Evolutionary conservation across 2,888 invertebrate species (phyloP), one percentile per base, ranked within the genome.

Genomic region (Heteromurus nitidus): DNA sequence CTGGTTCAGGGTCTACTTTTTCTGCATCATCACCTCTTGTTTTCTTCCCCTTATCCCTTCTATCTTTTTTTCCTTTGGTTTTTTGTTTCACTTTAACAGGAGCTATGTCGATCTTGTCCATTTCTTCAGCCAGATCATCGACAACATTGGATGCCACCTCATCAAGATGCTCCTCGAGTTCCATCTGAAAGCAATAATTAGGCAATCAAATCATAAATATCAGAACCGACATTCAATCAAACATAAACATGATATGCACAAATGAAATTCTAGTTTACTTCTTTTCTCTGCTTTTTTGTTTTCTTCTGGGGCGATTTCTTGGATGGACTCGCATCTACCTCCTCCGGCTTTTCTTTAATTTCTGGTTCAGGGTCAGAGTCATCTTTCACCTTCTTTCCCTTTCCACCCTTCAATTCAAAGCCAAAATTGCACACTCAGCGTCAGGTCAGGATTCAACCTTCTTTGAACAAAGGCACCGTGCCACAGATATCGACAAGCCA

Each of bases 61-160:
- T 62, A n/a, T 47, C 64, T 20, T 80, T 80, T 3, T 84, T 82
- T 3, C 65, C 50, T 31, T 87, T 84, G 11, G 55, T 13, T 36
- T 36, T 36, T 36, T 9, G 36, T 36, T 36, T 5, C 36, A 9
- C 7, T 55, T 62, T 47, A 18, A 28, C 50, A 16, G 64, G 16
- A 1, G 55, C 62, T 47, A 67, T 75, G 18, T 18, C 55, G 9
- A 69, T 50, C 24, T 50, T 55, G 36, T 74, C 69, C 16, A 69
- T 20, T 53, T 74, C 60, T 30, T 69, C 68, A 28, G 55, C 75
- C 1, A 73, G 31, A 13, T 68, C 65, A 9, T 62, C 69, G 0
- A 74, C 24, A 16, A 60, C 55, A 18, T 69, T 60, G 13, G 30
- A 31, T 13, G 47, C 28, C 28, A 3, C n/a, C n/a, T 60, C 81